Base-by-base conservation (phyloP, 2,797 vertebrate species). In the Myotis myotis region DNA sequence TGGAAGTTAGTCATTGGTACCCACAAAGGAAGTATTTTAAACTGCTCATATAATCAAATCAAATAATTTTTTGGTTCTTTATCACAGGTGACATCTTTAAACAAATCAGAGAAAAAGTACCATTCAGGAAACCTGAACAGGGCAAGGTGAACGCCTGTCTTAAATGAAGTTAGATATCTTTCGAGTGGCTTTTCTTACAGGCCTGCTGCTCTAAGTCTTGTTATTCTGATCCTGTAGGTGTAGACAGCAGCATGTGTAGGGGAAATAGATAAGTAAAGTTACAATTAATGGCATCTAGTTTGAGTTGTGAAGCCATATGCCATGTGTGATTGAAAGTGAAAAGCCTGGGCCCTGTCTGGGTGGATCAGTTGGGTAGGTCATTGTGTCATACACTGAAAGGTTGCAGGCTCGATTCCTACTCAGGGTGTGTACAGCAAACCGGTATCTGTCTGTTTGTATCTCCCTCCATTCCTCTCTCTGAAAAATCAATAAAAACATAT, bases 1-100 rank as follows among this genome's bases (percentile, higher is more conserved):
- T 84, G 72, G 66, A 94, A 92, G 51, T 83, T 92, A 88, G 36
- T 96, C 82, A 87, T n/a, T 78, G 75, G n/a, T 84, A 60, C 68
- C 47, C 57, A 83, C 22, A 79, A 41, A 95, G 75, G 74, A 70
- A 93, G 36, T 87, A 49, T 13, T 66, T 17, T 79, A 55, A 92
- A 74, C 70, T 95, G 38, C 36, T 78, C 78, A 83, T 68, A 53
- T 4, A 51, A 12, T 36, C 17, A 95, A 74, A 57, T 86, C 49
- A 84, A 82, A 49, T 72, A 25, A 74, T 76, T 62, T 1, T 22
- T 53, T 53, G 60, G 55, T 75, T 89, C 60, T 92, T 13, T 74
- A 81, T 88, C 17, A 70, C 68, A 84, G 30, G 33, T 88, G 83
- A 25, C 57, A 62, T 85, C 28, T 49, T 49, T 8, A 90, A 70